A percentile compares a stretch with the other conserved stretches of the same genome.
Evolutionary conservation across 2,797 vertebrate genomes (phyloP).

Genomic region (Thamnophis elegans): DNA sequence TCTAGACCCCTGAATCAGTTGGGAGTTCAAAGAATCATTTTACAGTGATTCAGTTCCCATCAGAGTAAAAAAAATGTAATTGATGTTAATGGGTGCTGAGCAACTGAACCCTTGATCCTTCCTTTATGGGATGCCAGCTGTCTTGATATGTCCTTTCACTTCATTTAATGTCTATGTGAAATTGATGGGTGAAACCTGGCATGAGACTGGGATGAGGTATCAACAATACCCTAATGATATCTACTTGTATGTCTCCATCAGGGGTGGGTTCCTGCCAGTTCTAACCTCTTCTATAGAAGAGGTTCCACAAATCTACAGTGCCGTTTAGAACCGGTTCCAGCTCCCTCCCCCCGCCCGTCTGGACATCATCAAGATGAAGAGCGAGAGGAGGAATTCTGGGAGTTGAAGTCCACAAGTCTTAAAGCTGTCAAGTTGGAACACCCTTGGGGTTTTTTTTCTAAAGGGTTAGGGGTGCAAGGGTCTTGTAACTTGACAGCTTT

Average conservation of each 20-base stretch:
- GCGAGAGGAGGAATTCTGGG: no score
- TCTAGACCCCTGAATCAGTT: neutral
- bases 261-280: no score
- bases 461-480: no score
- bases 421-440: no score
- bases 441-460: no score
- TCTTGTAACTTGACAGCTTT: no score
- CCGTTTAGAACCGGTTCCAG: no score
- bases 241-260: neutral
- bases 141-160: neutral
- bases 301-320: no score
- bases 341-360: no score
- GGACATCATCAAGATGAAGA: no score
- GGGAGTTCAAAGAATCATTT: neutral
- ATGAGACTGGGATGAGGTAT: neutral
- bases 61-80: neutral
- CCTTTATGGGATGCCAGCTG: neutral
- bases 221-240: neutral
- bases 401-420: no score
- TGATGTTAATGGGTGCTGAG: neutral
- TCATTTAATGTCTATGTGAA: neutral
- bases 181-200: neutral
- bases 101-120: neutral
- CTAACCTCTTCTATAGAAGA: no score
- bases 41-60: neutral